Evolutionary conservation across 2,797 vertebrate genomes (phyloP).

Genomic region (Sebastes trivittatus): DNA sequence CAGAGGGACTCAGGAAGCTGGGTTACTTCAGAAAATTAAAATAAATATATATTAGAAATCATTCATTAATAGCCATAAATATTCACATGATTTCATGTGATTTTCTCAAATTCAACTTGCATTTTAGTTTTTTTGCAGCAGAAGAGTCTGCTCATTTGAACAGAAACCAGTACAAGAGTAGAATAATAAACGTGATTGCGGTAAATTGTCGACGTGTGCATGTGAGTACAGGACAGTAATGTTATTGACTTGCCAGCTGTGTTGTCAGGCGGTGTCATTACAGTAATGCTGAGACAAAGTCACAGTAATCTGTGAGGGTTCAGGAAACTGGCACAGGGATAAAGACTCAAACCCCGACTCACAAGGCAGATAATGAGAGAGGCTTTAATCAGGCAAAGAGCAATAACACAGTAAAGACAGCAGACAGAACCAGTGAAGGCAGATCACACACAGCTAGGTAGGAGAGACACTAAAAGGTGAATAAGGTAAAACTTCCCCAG

Average conservation of each 20-base stretch:
- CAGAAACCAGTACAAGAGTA: not conserved
- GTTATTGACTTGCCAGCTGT: not conserved
- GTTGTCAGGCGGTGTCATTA: not conserved
- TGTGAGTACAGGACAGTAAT: not conserved
- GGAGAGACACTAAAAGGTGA: too few species aligned
- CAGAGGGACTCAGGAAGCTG: not conserved
- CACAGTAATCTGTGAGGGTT: not conserved
- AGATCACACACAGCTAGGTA: not conserved
- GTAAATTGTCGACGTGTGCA: not conserved
- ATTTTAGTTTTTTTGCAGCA: not conserved
- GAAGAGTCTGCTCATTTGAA: not conserved
- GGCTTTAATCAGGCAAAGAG: not conserved
- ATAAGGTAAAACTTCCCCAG: too few species aligned
- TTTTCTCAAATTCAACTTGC: not conserved
- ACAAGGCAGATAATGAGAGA: not conserved
- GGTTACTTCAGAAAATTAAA: not conserved
- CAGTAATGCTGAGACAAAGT: slow-evolving; percentile 4
- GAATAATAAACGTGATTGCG: not conserved
- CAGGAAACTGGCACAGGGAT: not conserved
- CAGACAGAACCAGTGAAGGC: not conserved
- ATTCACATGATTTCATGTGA: not conserved
- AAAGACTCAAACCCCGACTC: not conserved
- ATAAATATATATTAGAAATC: not conserved
- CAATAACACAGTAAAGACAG: not conserved
- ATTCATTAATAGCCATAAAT: not conserved